Evolutionary conservation across 2,113 vertebrate genomes (phyloP).

Genomic region (Herpetotheres cachinnans): DNA sequence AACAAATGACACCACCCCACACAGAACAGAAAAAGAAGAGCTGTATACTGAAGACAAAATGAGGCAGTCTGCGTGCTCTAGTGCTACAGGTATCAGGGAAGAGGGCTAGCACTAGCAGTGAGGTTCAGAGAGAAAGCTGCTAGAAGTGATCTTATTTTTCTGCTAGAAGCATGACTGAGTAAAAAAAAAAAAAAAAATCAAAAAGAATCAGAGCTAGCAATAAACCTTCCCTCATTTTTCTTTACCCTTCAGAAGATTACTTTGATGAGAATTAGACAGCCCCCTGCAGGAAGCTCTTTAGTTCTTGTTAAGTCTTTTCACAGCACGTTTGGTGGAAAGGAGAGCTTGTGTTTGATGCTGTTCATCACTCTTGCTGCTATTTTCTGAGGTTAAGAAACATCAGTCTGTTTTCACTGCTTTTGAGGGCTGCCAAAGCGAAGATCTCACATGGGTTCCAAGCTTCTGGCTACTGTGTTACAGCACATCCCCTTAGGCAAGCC

Average conservation of each 20-base stretch:
- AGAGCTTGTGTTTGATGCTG: conserved; percentile 66
- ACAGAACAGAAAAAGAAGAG: background rate
- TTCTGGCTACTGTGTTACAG: background rate
- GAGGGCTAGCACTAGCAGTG: background rate
- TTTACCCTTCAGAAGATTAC: conserved; percentile 52
- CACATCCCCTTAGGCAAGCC: background rate
- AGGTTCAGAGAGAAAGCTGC: conserved; percentile 4
- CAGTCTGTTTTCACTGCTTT: background rate
- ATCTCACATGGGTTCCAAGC: background rate
- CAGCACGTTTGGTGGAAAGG: conserved; percentile 55
- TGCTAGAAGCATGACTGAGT: background rate
- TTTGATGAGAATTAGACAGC: conserved; percentile 76
- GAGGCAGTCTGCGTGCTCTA: background rate
- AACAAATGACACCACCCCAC: background rate
- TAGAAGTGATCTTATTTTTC: conserved; percentile 35
- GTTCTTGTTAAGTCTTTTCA: conserved; percentile 64
- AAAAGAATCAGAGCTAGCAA: background rate
- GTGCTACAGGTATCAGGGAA: background rate
- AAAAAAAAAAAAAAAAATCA: background rate
- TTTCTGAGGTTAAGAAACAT: conserved; percentile 64
- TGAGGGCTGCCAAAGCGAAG: background rate
- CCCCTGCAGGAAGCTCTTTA: conserved; percentile 72
- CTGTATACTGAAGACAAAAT: background rate
- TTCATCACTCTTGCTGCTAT: conserved; percentile 47
- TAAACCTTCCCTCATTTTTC: conserved; percentile 62